Evolutionary conservation across 2,888 invertebrate species (phyloP), one percentile per base, ranked within the genome.

Genomic region (Pediacus dermestoides): DNA sequence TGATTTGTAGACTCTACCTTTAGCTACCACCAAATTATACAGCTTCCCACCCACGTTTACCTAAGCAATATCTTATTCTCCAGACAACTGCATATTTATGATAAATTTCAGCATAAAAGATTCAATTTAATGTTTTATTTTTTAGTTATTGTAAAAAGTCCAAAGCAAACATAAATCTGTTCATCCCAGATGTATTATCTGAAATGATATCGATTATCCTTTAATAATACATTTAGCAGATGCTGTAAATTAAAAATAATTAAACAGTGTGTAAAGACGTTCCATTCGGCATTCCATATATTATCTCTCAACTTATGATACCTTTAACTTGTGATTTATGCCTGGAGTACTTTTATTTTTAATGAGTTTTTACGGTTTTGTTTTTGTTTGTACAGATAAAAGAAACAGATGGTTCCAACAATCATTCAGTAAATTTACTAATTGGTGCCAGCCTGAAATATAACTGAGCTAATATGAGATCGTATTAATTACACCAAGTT

Each of bases 221-320:
- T 59, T 64, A 64, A 64, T 64, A 62, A 63, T 55, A 64, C 59
- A 63, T 61, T 58, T 53, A 58, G 57, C 55, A 46, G 49, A 44
- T 52, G 58, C 49, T 52, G 58, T 64, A 64, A 64, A 64, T 64
- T 64, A 64, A 64, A 64, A 64, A 64, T 63, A 63, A 64, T 63
- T 64, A 61, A 63, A 60, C 60, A 58, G 57, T 57, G 49, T 44
- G 52, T 51, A 40, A 39, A 46, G 43, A 51, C 42, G 48, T 34
- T 39, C 40, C 51, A 44, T 53, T 53, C 46, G 53, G 46, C 44
- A 50, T 51, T 51, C 51, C 50, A 48, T 51, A 53, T 46, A 46
- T 53, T 48, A 51, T 42, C 50, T 44, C 32, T 23, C 41, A 43
- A 47, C 45, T 48, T 47, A 50, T 50, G 50, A 50, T 52, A 50